Conservation (phyloP, 2,113 vertebrate genomes). For the Porphyrio hochstetteri region DNA sequence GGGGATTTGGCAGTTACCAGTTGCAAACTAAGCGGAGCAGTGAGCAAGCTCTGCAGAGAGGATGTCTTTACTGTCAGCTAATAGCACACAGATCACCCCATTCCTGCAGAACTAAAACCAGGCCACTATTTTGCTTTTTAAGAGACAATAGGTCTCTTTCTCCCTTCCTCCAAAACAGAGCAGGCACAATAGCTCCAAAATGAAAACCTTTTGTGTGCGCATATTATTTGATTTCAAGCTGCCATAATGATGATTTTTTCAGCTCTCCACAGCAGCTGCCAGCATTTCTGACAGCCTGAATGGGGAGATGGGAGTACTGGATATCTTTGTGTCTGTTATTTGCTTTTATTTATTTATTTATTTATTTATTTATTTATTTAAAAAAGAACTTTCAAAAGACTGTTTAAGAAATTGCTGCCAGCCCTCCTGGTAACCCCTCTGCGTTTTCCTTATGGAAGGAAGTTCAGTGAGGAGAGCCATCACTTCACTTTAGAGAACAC, state of each 20-base stretch:
- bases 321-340: not conserved
- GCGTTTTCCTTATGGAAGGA: conserved; percentile 34
- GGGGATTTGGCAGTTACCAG: conserved; percentile 63
- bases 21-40: conserved; percentile 41
- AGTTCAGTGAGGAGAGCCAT: conserved; percentile 68
- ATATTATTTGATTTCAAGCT: conserved; percentile 35
- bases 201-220: conserved; percentile 58
- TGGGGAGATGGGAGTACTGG: conserved; percentile 1
- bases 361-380: not conserved
- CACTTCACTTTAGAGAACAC: conserved; percentile 73
- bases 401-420: conserved; percentile 30
- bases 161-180: conserved; percentile 42
- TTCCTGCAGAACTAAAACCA: conserved; percentile 55
- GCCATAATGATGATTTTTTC: conserved; percentile 50
- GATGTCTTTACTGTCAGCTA: conserved; percentile 46
- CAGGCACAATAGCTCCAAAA: conserved; percentile 62
- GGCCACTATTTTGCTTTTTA: conserved; percentile 34
- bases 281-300: conserved; percentile 35
- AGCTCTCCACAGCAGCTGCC: conserved; percentile 25
- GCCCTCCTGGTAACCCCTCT: conserved; percentile 8
- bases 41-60: conserved; percentile 34
- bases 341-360: not conserved
- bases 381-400: not conserved
- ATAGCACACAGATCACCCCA: conserved; percentile 23
- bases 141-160: conserved; percentile 53